A percentile compares a stretch with the other conserved stretches of the same genome.
phyloP scores from a whole-genome alignment of 2,113 vertebrate species.

The Pachyramphus minor region DNA sequence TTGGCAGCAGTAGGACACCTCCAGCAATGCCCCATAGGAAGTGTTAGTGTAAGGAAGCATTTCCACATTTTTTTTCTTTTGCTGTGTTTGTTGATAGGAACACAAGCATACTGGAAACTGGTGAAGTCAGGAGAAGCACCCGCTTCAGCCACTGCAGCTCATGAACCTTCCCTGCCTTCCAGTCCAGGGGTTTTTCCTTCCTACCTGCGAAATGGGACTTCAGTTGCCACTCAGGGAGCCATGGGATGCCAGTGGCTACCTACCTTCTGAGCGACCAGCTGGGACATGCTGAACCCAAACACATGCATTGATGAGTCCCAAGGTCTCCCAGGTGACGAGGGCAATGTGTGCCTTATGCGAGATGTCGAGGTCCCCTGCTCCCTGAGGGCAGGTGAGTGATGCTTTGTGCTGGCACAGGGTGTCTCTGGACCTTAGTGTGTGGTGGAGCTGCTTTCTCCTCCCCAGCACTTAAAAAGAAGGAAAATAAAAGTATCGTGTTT shows the following conservation, averaged over 20 bases:
- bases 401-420: neutral
- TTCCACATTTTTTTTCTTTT: neutral
- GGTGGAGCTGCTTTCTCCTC: neutral
- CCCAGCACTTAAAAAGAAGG: neutral
- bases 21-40: neutral
- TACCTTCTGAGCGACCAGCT: fast-evolving
- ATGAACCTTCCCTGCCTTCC: neutral
- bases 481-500: neutral
- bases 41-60: neutral
- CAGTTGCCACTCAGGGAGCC: fast-evolving
- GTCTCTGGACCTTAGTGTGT: neutral
- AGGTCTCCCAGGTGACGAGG: neutral
- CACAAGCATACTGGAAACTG: neutral
- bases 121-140: neutral
- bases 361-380: neutral
- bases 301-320: fast-evolving
- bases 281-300: fast-evolving
- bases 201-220: neutral
- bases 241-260: neutral
- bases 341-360: fast-evolving
- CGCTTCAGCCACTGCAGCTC: neutral
- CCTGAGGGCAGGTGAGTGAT: neutral
- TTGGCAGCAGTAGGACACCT: neutral
- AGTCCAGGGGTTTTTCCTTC: neutral
- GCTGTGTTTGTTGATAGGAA: neutral